phyloP scores from a whole-genome alignment of 2,797 vertebrate species.

The Lithobates pipiens region DNA sequence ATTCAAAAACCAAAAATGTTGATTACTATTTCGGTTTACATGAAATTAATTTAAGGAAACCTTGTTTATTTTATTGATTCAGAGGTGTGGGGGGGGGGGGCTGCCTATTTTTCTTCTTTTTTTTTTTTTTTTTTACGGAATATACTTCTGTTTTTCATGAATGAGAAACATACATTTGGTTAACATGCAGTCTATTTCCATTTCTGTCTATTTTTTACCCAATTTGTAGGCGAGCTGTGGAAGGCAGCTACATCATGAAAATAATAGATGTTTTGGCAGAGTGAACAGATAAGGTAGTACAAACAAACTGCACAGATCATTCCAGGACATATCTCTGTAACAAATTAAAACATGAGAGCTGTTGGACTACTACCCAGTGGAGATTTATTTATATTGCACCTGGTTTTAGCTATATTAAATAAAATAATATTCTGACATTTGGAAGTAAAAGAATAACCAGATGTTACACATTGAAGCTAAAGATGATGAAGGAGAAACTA shows the following conservation, averaged over 20 bases:
- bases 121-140: too few species aligned
- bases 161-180: not conserved
- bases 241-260: slow-evolving; percentile 39
- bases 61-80: not conserved
- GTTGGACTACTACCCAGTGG: slow-evolving; percentile 52
- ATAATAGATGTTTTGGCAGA: slow-evolving; percentile 48
- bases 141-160: not conserved
- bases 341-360: slow-evolving; percentile 64
- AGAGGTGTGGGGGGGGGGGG: too few species aligned
- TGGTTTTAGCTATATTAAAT: slow-evolving; percentile 62
- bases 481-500: slow-evolving; percentile 60
- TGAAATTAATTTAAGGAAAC: too few species aligned
- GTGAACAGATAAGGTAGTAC: slow-evolving; percentile 42
- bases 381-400: slow-evolving; percentile 62
- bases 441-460: slow-evolving; percentile 58
- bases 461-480: slow-evolving; percentile 57
- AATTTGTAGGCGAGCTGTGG: slow-evolving; percentile 31
- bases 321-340: slow-evolving; percentile 67
- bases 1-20: too few species aligned
- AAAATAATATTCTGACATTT: slow-evolving; percentile 63
- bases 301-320: slow-evolving; percentile 63
- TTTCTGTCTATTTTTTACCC: slow-evolving; percentile 20
- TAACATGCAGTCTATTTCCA: slow-evolving; percentile 24
- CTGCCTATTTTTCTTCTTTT: too few species aligned
- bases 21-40: too few species aligned